Evolutionary conservation across 2,113 vertebrate genomes (phyloP), one percentile per base, ranked within the genome.

Genomic region (Rhodinocichla rosea): DNA sequence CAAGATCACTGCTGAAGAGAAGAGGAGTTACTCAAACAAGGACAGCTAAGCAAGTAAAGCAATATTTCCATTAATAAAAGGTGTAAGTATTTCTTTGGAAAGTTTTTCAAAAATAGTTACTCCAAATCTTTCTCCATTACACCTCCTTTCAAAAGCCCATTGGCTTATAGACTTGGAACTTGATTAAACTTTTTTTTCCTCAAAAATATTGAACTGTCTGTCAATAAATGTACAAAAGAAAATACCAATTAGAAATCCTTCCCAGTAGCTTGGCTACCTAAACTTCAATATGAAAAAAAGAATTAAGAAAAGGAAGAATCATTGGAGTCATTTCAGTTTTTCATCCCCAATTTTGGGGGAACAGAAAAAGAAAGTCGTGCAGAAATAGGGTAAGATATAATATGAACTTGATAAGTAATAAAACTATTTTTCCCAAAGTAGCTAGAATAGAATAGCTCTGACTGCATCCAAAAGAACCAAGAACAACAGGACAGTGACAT

Each of bases 21-120:
- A 28, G 0, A 0, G 12, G 1, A 13, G 63, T 85, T 64, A 83
- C 27, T 76, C 30, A 65, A 32, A 73, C 1, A 10, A 79, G 22
- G 17, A 65, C 11, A 76, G 19, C 15, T 67, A 49, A 52, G 27
- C 13, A 74, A 39, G 13, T 47, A 64, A 75, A 64, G 2, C 1
- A 69, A 5, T 42, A 78, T 57, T 82, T 75, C 50, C 18, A 65
- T 71, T 21, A 75, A 55, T 15, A 15, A 40, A 86, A 90, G 40
- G 13, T 47, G 0, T 8, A 73, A 60, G 23, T 19, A 18, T 35
- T 74, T 84, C 32, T 63, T 27, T 24, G 10, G 22, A 90, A 68
- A 20, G 6, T 21, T 65, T 81, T 57, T 32, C 13, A 62, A 73
- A 78, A 90, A 55, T 6, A 65, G 3, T 10, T 57, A 40, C 4